A percentile compares a stretch with the other conserved stretches of the same genome.
phyloP scores from a whole-genome alignment of 2,888 invertebrate genomes.

The Phyllotreta striolata region DNA sequence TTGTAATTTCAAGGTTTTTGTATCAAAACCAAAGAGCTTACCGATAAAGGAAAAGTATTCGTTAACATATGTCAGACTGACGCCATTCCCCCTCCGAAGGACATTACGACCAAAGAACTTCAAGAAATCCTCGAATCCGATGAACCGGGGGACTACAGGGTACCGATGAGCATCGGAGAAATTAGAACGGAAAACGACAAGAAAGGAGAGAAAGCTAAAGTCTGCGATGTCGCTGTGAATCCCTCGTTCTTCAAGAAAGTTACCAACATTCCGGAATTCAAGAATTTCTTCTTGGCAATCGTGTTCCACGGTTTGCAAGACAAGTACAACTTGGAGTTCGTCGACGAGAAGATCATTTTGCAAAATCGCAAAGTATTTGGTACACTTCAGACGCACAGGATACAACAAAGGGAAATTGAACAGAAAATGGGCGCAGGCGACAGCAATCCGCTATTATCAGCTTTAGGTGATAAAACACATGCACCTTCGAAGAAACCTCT shows the following conservation, averaged over 20 bases:
- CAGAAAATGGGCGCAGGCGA: slow-evolving; percentile 52
- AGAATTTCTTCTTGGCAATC: slow-evolving; percentile 80
- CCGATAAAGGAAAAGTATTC: slow-evolving; percentile 76
- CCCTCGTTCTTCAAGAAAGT: slow-evolving; percentile 80
- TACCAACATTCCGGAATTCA: slow-evolving; percentile 73
- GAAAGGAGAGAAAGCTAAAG: slow-evolving; percentile 73
- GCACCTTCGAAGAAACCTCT: slow-evolving; percentile 43
- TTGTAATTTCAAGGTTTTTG: slow-evolving; percentile 71
- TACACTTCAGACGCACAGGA: slow-evolving; percentile 75
- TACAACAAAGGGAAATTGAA: slow-evolving; percentile 74
- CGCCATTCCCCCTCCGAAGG: slow-evolving; percentile 77
- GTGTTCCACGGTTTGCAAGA: slow-evolving; percentile 80
- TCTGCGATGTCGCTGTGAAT: slow-evolving; percentile 86
- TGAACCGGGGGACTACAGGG: slow-evolving; percentile 73
- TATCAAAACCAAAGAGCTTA: slow-evolving; percentile 75
- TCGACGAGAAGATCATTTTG: slow-evolving; percentile 72
- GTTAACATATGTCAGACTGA: slow-evolving; percentile 85
- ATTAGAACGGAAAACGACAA: slow-evolving; percentile 81
- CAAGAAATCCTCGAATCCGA: slow-evolving; percentile 74
- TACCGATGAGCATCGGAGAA: slow-evolving; percentile 92
- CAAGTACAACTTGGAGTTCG: slow-evolving; percentile 78
- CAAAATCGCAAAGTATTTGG: slow-evolving; percentile 80
- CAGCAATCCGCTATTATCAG: slow-evolving; percentile 40
- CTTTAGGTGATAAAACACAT: slow-evolving; percentile 37
- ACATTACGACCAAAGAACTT: slow-evolving; percentile 76